Conservation (phyloP, 2,113 vertebrate species). For the Platichthys stellatus region DNA sequence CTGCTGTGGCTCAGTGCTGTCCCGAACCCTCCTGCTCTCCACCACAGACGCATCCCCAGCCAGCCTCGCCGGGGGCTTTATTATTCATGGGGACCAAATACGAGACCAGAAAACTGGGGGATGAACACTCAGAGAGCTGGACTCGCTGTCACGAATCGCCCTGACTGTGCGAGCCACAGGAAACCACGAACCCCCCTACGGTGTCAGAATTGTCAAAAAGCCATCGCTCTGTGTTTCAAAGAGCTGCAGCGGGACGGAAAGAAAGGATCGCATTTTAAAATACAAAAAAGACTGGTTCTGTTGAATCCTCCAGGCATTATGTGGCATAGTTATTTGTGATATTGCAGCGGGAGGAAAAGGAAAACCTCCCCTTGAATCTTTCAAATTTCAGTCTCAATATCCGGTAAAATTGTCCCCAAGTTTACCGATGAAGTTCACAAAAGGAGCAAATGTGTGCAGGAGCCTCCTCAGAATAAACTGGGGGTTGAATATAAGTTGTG, state of each 20-base stretch:
- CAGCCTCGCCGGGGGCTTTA: constrained; percentile 56
- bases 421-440: constrained; percentile 12
- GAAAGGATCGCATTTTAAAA: neutral
- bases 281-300: constrained; percentile 4
- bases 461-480: neutral
- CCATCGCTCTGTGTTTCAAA: constrained; percentile 12
- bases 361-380: neutral
- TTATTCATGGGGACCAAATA: constrained; percentile 69
- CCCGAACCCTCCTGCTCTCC: constrained; percentile 50
- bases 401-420: neutral
- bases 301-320: constrained; percentile 5
- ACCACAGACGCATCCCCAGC: constrained; percentile 61
- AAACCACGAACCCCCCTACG: constrained; percentile 26
- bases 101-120: constrained; percentile 51
- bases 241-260: neutral
- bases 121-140: constrained; percentile 45
- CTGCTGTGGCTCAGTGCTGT: constrained; percentile 44
- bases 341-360: neutral
- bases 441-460: neutral
- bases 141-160: constrained; percentile 34
- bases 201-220: constrained; percentile 39
- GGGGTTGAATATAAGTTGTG: neutral
- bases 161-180: constrained; percentile 39
- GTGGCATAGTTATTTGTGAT: constrained; percentile 10
- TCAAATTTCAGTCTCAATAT: neutral